A percentile compares a stretch with the other conserved stretches of the same genome.
These are phyloP conservation scores for Cantharis nigra DNA, from an alignment of 2,888 invertebrate genomes.

Conservation along the genomic window DNA sequence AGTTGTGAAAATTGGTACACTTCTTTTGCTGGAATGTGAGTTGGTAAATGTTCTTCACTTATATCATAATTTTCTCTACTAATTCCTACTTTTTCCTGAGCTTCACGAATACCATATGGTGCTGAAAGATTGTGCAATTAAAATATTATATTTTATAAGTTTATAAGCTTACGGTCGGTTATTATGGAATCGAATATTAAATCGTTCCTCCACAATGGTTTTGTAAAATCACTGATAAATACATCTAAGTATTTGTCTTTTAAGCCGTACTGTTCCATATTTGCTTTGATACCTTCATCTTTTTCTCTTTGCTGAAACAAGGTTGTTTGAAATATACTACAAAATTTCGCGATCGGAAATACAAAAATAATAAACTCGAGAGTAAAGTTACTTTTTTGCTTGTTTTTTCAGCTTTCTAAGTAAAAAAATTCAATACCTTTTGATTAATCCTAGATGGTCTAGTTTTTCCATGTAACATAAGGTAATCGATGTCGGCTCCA, in stretches of 20 bases:
- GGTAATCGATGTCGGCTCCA: constrained; percentile 92
- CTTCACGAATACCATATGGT: constrained; percentile 96
- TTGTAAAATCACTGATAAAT: constrained; percentile 89
- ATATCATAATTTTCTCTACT: constrained; percentile 64
- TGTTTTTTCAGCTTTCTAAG: no score
- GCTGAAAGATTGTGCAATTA: constrained; percentile 62
- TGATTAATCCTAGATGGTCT: constrained; percentile 79
- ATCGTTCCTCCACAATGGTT: constrained; percentile 73
- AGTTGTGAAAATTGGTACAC: constrained; percentile 83
- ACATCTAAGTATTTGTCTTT: constrained; percentile 81
- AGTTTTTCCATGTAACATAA: constrained; percentile 88
- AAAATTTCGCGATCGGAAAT: no score
- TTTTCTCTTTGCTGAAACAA: constrained; percentile 64
- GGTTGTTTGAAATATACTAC: no score
- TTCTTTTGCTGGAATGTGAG: constrained; percentile 83
- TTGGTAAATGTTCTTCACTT: constrained; percentile 66
- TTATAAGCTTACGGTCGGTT: constrained; percentile 84
- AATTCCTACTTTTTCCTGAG: constrained; percentile 84
- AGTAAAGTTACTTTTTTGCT: no score
- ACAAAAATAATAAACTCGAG: no score
- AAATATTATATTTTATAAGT: neutral
- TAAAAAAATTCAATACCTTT: constrained; percentile 59
- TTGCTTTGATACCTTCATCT: constrained; percentile 87
- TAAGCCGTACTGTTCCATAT: constrained; percentile 87
- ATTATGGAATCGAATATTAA: constrained; percentile 88